A percentile compares a stretch with the other conserved stretches of the same genome.
These are phyloP conservation scores for Hypsibius dujardini DNA, from an alignment of 1,140 invertebrate genomes.

Conservation along the genomic window DNA sequence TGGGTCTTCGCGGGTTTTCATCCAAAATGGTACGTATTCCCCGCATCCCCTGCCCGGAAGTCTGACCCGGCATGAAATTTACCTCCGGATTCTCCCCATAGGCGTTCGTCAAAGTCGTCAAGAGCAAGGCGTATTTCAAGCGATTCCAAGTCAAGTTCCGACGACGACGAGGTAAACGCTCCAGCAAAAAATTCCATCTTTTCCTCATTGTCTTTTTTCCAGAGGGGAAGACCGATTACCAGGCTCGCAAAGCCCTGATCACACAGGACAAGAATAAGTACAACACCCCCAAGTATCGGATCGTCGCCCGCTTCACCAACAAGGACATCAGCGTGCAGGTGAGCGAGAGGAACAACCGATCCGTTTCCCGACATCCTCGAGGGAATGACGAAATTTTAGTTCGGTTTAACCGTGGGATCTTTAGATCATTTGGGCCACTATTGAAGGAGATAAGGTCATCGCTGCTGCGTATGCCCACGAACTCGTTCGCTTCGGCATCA, in stretches of 20 bases:
- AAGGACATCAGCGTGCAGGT: constrained; percentile 91
- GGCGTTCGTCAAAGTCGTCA: constrained; percentile 98
- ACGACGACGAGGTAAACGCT: constrained; percentile 35
- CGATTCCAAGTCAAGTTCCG: constrained; percentile 66
- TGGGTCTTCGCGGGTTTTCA: too few species aligned
- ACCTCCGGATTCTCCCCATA: constrained; percentile 34
- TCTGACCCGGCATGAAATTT: too few species aligned
- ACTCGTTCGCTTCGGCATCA: constrained; percentile 74
- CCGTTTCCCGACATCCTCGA: constrained; percentile 12
- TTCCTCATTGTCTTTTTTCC: constrained; percentile 31
- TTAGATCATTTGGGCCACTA: constrained; percentile 85
- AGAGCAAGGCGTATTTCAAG: constrained; percentile 99
- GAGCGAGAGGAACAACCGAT: constrained; percentile 23
- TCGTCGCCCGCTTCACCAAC: constrained; percentile 95
- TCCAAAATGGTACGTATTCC: neutral
- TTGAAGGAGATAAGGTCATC: constrained; percentile 86
- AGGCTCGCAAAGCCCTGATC: constrained; percentile 84
- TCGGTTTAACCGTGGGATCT: constrained; percentile 23
- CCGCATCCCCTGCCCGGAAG: neutral
- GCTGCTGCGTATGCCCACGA: constrained; percentile 95
- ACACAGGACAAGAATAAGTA: constrained; percentile 99
- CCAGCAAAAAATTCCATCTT: neutral
- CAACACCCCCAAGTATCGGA: constrained; percentile 97
- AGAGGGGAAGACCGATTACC: constrained; percentile 97
- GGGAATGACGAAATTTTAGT: constrained; percentile 16